Percentiles rank a stretch among this genome's conserved stretches.
Conservation (phyloP, 2,113 vertebrate species). For the Oncorhynchus mykiss region DNA sequence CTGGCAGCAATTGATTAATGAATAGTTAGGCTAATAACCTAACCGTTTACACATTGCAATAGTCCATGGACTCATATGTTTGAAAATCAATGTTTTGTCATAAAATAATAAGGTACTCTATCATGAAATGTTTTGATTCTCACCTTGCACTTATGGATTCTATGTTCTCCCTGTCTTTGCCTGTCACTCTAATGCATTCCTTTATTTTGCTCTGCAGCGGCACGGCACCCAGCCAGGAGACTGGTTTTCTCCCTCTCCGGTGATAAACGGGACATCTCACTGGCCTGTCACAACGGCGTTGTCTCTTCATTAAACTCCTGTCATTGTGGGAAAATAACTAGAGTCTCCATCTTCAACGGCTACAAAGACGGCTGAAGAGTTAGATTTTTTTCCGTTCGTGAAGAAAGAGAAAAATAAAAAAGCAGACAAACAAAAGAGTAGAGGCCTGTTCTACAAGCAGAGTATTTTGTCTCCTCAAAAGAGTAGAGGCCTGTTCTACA, state of each 20-base stretch:
- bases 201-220: background rate
- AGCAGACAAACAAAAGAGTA: conserved; percentile 50
- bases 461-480: conserved; percentile 44
- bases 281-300: background rate
- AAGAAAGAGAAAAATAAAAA: conserved; percentile 39
- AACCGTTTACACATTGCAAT: background rate
- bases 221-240: background rate
- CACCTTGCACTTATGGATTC: background rate
- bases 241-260: background rate
- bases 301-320: conserved; percentile 19
- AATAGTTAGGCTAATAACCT: no score
- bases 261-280: background rate
- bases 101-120: background rate
- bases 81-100: background rate
- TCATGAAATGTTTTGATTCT: background rate
- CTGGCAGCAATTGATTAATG: background rate
- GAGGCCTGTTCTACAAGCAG: conserved; percentile 36
- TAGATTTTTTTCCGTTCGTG: conserved; percentile 31
- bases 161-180: background rate
- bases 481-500: background rate
- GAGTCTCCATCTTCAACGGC: background rate
- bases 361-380: conserved; percentile 30
- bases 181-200: background rate
- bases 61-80: background rate
- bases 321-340: conserved; percentile 6